Base-by-base conservation (phyloP, 2,888 invertebrate species). In the Neuroscelio doddi region DNA sequence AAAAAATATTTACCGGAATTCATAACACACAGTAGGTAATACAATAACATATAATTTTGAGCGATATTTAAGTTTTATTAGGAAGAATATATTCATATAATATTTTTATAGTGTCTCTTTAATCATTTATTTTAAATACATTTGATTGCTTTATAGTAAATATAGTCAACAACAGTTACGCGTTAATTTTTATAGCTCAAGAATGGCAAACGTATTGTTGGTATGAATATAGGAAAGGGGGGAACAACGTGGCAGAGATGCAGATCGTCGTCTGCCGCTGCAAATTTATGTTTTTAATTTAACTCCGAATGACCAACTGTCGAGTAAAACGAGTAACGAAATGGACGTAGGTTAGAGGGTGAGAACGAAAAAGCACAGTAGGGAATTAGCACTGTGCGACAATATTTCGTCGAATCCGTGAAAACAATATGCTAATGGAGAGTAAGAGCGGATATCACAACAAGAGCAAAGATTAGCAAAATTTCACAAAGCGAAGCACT, bases 201-300 rank as follows among this genome's bases (percentile, higher is more conserved):
- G 61, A 57, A 66, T 36, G 46, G 45, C 56, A 27, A 41, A 24
- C 41, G 47, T 39, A 46, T 55, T 36, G 38, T 64, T 58, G 51
- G 29, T 29, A 17, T 36, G 55, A 41, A 49, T 36, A 55, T 47
- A 47, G 52, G 55, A 56, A 47, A 46, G 63, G 51, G 57, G 30
- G 61, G 42, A 58, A 56, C 63, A 53, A 58, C 42, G 61, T 42
- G 61, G 61, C 34, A 51, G 57, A 63, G 56, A 53, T 51, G 41
- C 56, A 38, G 55, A 16, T 69, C 64, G 66, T 69, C 69, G 69
- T 67, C 66, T 70, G 52, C 69, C 63, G 69, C 56, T 69, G 68
- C 68, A 79, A 82, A 82, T 83, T 83, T 82, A 82, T 81, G 81
- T 82, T 81, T 83, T 83, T 82, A 82, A 82, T 83, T 83, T 82